Conservation (phyloP, 2,113 vertebrate species). For the Pseudolaguvia tuberculata region DNA sequence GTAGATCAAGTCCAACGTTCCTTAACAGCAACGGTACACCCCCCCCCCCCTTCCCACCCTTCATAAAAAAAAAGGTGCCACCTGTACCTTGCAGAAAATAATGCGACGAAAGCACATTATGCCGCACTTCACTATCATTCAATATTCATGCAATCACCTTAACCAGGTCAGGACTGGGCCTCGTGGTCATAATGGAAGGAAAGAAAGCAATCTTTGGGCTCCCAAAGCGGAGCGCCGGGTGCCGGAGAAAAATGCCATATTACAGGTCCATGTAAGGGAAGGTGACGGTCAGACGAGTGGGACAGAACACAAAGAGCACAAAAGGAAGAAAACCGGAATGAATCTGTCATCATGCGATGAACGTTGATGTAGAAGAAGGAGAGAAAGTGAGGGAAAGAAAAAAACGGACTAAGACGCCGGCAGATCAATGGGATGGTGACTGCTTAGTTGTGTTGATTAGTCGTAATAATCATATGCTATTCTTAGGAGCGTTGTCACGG, state of each 20-base stretch:
- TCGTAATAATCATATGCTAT: neutral
- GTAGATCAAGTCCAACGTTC: conserved; percentile 41
- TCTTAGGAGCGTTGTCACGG: neutral
- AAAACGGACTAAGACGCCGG: neutral
- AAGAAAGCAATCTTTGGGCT: neutral
- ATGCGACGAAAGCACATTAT: conserved; percentile 31
- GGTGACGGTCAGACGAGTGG: conserved; percentile 17
- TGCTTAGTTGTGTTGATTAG: conserved; percentile 6
- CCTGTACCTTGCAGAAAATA: conserved; percentile 5
- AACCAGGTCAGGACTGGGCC: conserved; percentile 18
- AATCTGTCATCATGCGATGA: neutral
- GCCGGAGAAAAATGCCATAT: neutral
- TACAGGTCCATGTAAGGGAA: neutral
- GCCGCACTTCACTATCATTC: conserved; percentile 37
- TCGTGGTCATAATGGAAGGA: conserved; percentile 18
- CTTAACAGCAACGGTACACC: conserved; percentile 41
- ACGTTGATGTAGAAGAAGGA: conserved; percentile 1
- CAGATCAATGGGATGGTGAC: neutral
- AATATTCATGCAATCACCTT: conserved; percentile 40
- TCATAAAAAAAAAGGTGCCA: conserved; percentile 31
- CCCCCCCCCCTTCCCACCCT: too few relatives aligned
- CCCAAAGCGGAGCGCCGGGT: neutral
- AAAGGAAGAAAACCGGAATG: neutral
- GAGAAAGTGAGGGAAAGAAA: conserved; percentile 11
- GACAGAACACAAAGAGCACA: conserved; percentile 20